phyloP scores from a whole-genome alignment of 2,888 invertebrate species.

The Cyclophora punctaria region DNA sequence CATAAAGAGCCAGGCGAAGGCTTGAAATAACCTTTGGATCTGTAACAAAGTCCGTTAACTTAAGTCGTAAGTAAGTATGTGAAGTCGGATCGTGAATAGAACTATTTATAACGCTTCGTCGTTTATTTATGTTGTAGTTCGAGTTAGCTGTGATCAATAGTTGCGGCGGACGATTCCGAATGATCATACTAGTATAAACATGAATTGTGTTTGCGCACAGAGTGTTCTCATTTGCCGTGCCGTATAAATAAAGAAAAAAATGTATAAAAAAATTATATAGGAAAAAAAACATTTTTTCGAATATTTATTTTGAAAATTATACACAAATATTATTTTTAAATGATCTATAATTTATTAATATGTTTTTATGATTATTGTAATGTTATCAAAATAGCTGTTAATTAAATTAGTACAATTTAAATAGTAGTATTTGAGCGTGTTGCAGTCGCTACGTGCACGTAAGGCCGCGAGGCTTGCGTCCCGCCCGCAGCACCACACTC shows the following conservation, averaged over 20 bases:
- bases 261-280: conserved; percentile 8
- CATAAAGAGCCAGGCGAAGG: too few species aligned
- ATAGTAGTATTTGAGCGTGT: conserved; percentile 28
- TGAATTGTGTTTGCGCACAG: conserved; percentile 23
- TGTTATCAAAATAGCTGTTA: conserved; percentile 35
- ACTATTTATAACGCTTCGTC: too few species aligned
- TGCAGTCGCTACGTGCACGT: conserved; percentile 24
- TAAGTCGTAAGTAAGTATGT: too few species aligned
- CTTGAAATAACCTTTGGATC: too few species aligned
- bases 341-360: conserved; percentile 21
- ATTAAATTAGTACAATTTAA: conserved; percentile 42
- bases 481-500: too few species aligned
- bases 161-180: too few species aligned
- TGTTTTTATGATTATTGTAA: conserved; percentile 20
- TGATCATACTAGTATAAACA: conserved; percentile 6
- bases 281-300: conserved; percentile 28
- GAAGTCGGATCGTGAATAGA: too few species aligned
- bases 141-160: too few species aligned
- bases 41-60: too few species aligned
- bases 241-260: conserved; percentile 11
- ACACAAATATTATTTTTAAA: conserved; percentile 23
- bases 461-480: too few species aligned
- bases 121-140: too few species aligned
- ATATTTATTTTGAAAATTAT: conserved; percentile 30
- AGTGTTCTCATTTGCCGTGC: conserved; percentile 20